Base-by-base conservation (phyloP, 2,888 invertebrate genomes). In the Lasiommata megera region DNA sequence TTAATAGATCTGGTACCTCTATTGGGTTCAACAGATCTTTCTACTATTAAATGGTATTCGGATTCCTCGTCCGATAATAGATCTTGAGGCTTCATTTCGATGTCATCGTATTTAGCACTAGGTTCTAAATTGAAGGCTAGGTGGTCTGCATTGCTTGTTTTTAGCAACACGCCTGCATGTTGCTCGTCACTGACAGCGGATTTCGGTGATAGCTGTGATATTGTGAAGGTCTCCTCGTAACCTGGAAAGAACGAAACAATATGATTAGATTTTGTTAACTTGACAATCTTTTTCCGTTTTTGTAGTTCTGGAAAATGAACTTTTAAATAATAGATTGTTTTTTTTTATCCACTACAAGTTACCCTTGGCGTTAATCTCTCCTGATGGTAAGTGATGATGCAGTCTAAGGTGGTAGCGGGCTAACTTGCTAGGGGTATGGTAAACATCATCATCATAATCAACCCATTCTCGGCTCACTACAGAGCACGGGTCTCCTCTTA, bases 121-220 rank as follows among this genome's bases (percentile, higher is more conserved):
- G 87, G 82, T 72, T 88, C 88, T 84, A 90, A 80, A 14, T 76
- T 87, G 69, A 85, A 81, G 36, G 74, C 79, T 73, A 82, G 40
- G 56, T 79, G 78, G 63, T 82, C 83, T 55, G 77, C 70, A 36
- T 77, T 71, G 64, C 82, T 85, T 1, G 86, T 90, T 66, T 84
- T 79, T 56, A 86, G 66, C 55, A 86, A 67, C 18, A 84, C 72
- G 7, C 73, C 63, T 37, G 78, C 77, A 58, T 72, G 67, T 41
- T 68, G 56, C 36, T 62, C 66, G 16, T 83, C 71, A 37, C 78
- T 67, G 28, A 71, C 74, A 3, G 81, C 88, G 0, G 94, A 94
- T 75, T 94, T 94, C 65, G 94, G 94, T 65, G 94, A 94, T 59
- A 94, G 88, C 76, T 94, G 94, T 1, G 94, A 94, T 83, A 94